Percentiles rank a stretch among this genome's conserved stretches.
Evolutionary conservation across 2,797 vertebrate genomes (phyloP).

Genomic region (Capromys pilorides): DNA sequence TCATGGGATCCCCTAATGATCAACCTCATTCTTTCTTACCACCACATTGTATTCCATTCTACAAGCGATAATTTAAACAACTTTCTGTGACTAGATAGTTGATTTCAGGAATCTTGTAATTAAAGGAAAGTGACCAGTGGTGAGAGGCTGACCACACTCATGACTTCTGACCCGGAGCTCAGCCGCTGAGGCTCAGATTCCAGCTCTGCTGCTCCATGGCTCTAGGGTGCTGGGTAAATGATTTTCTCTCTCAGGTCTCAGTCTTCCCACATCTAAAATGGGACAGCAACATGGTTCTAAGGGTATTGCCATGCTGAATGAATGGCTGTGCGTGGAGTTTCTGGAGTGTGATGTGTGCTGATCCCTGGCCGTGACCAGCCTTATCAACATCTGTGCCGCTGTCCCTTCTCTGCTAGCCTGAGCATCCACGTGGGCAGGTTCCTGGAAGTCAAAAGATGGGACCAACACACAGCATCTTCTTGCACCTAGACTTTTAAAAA

Average conservation of each 20-base stretch:
- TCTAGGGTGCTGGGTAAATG: neutral
- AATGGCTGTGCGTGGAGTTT: neutral
- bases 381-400: no score
- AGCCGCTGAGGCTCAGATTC: neutral
- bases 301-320: no score
- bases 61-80: neutral
- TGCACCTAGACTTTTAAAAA: neutral
- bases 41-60: neutral
- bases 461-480: neutral
- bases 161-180: neutral
- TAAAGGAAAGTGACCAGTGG: neutral
- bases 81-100: neutral
- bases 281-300: neutral
- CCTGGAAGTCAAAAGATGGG: neutral
- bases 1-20: neutral
- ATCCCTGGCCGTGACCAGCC: fast-evolving
- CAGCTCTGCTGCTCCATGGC: neutral
- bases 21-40: neutral
- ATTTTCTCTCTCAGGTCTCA: neutral
- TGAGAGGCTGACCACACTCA: neutral
- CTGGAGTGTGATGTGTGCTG: neutral
- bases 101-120: neutral
- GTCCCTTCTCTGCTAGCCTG: neutral
- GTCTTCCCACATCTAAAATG: neutral
- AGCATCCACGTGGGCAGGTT: neutral